Base-by-base conservation (phyloP, 2,113 vertebrate genomes). In the Polypterus bichir region DNA sequence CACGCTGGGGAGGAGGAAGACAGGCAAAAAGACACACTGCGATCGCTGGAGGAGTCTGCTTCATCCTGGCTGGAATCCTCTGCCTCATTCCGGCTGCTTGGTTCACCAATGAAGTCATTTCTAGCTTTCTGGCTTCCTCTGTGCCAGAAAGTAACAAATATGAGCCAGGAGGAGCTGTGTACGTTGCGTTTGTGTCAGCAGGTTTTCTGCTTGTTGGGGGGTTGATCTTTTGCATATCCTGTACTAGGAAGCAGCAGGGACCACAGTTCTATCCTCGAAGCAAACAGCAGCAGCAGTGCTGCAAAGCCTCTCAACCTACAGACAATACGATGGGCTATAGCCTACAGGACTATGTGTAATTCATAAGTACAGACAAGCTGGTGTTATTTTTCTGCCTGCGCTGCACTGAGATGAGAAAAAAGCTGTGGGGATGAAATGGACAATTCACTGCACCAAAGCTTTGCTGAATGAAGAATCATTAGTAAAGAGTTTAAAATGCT, bases 291-390 rank as follows among this genome's bases (percentile, higher is more conserved):
- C 82, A 82, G 4, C 62, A 82, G 64, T 88, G 86, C 77, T 88
- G 84, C 71, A 76, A 82, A 47, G 73, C 80, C 59, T 75, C 83
- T 4, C 75, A 76, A 65, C 83, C 84, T 8, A 75, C 84, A 69
- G 89, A 89, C 65, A 88, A 83, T 69, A 85, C 79, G 5, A 68
- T 79, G 1, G 89, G 84, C 56, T 91, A 95, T 77, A 88, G 81
- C 77, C 84, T 96, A 71, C 92, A 93, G 84, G 91, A 97, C 76
- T 97, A 98, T 0, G 93, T 98, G 74, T 98, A 82, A 88, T 71
- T 45, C 64, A 3, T 63, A 44, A 45, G 6, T 4, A n/a, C n/a
- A 58, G 56, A 45, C 56, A 58, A 27, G 56, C 56, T 58, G 56
- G 56, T 58, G 46, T 52, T 8, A 45, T 3, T 44, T 8, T 3